Conservation (phyloP, 2,113 vertebrate species). For the Indri indri region DNA sequence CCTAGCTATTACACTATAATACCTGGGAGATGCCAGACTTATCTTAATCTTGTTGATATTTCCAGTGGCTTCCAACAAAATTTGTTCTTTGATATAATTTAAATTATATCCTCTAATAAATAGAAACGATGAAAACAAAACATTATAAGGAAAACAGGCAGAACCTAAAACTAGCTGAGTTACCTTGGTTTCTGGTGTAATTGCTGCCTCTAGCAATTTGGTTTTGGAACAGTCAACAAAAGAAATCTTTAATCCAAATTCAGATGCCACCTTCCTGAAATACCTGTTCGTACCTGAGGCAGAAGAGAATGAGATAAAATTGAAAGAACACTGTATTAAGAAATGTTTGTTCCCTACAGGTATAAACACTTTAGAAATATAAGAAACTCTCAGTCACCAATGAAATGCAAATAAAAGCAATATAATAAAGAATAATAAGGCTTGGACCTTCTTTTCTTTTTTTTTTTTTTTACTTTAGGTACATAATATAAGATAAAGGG, state of each 20-base stretch:
- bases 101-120: not conserved
- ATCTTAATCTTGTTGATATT: not conserved
- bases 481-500: too few species aligned
- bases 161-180: not conserved
- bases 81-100: not conserved
- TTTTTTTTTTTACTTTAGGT: too few species aligned
- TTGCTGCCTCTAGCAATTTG: slow-evolving; percentile 88
- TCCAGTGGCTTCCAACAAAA: slow-evolving; percentile 2
- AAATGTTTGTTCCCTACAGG: not conserved
- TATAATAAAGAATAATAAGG: too few species aligned
- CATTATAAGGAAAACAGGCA: not conserved
- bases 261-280: slow-evolving; percentile 86
- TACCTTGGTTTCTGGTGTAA: slow-evolving; percentile 95
- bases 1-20: not conserved
- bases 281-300: slow-evolving; percentile 92
- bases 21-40: not conserved
- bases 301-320: slow-evolving; percentile 44
- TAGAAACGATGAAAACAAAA: slow-evolving; percentile 14
- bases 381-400: not conserved
- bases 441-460: too few species aligned
- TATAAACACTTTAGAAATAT: not conserved
- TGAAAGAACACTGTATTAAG: not conserved
- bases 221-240: slow-evolving; percentile 90
- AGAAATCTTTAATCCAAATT: slow-evolving; percentile 87
- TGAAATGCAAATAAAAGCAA: slow-evolving; percentile 40